Percentiles rank a stretch among this genome's conserved stretches.
Evolutionary conservation across 2,113 vertebrate species (phyloP).

Genomic region (Tamias sibiricus): DNA sequence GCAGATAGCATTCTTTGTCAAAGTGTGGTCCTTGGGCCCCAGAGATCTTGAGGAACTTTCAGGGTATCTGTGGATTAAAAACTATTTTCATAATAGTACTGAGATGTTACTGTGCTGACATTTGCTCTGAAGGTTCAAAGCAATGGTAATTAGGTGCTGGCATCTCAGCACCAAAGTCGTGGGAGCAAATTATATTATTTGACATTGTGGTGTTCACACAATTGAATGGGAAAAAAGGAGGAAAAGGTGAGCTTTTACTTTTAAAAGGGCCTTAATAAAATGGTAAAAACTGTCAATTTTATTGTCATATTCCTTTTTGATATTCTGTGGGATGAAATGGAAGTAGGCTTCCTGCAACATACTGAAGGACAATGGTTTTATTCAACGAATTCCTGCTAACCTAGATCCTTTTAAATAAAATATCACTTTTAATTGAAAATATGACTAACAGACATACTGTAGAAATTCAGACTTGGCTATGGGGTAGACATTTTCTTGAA

Average conservation of each 20-base stretch:
- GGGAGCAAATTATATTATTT: rapidly evolving
- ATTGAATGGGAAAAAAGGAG: neutral
- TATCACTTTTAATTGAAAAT: neutral
- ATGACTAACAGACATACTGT: neutral
- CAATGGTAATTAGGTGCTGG: neutral
- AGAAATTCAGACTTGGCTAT: neutral
- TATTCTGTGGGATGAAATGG: neutral
- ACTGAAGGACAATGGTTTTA: neutral
- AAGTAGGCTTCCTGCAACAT: neutral
- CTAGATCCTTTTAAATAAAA: neutral
- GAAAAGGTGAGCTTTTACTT: neutral
- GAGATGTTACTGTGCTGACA: neutral
- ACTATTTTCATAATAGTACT: neutral
- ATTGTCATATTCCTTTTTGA: neutral
- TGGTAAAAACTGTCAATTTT: neutral
- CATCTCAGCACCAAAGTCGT: neutral
- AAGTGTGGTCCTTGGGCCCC: too few relatives aligned
- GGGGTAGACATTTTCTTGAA: neutral
- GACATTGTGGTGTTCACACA: neutral
- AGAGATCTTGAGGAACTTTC: neutral
- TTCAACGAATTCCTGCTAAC: neutral
- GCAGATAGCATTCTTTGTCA: neutral
- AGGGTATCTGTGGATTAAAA: neutral
- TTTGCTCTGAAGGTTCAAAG: neutral
- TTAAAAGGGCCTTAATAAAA: neutral